Evolutionary conservation across 2,888 invertebrate genomes (phyloP).

Genomic region (Rhogogaster chlorosoma): DNA sequence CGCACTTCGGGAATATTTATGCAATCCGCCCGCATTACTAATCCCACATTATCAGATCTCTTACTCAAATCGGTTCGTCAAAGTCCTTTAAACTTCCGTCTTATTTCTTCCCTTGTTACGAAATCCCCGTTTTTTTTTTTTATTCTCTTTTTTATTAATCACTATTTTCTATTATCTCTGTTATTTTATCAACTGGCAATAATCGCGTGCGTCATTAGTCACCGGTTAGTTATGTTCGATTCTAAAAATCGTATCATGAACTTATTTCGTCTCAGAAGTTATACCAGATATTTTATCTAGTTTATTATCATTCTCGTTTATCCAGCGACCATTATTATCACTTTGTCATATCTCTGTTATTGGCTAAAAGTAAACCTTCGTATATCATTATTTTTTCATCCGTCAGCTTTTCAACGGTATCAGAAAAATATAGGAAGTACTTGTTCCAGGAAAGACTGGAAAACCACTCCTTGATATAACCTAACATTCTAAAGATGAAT

Average conservation of each 20-base stretch:
- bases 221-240: neutral
- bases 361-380: neutral
- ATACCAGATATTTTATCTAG: neutral
- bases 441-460: neutral
- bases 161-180: neutral
- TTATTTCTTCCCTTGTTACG: neutral
- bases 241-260: neutral
- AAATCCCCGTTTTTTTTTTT: neutral
- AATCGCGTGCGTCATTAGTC: neutral
- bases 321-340: neutral
- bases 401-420: neutral
- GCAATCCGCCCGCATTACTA: neutral
- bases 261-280: neutral
- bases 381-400: no score
- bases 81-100: constrained; percentile 16
- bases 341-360: neutral
- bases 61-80: constrained; percentile 45
- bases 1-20: neutral
- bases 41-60: constrained; percentile 50
- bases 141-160: neutral
- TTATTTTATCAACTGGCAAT: neutral
- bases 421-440: neutral
- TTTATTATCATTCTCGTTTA: neutral
- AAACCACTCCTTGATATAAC: neutral
- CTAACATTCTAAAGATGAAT: neutral